Conservation (phyloP, 1,140 invertebrate species). For the Triops cancriformis region DNA sequence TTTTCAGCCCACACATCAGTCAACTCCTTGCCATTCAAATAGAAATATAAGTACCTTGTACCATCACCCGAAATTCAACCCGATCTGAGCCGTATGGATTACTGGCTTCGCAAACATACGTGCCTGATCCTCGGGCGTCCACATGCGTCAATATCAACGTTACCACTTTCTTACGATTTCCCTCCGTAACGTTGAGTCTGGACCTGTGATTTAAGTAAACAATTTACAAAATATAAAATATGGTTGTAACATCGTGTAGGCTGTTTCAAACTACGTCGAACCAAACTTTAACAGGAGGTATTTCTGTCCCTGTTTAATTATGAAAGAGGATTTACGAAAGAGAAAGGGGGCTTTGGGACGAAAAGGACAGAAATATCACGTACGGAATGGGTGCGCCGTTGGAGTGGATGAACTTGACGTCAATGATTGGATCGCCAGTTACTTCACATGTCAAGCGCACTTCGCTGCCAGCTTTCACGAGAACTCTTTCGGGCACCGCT, state of each 20-base stretch:
- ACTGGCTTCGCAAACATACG: slow-evolving; percentile 29
- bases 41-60: slow-evolving; percentile 8
- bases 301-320: slow-evolving; percentile 6
- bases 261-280: too few species aligned
- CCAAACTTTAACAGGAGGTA: too few species aligned
- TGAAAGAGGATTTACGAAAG: not conserved
- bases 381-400: not conserved
- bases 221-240: too few species aligned
- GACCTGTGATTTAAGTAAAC: not conserved
- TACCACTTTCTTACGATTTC: slow-evolving; percentile 23
- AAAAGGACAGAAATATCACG: not conserved
- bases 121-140: slow-evolving; percentile 24
- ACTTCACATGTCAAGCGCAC: slow-evolving; percentile 38
- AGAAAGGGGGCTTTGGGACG: not conserved
- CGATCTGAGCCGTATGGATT: slow-evolving; percentile 25
- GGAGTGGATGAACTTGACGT: slow-evolving; percentile 29
- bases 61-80: slow-evolving; percentile 17
- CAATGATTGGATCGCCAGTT: slow-evolving; percentile 38
- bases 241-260: slow-evolving; percentile 2
- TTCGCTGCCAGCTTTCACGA: slow-evolving; percentile 34
- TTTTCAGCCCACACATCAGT: too few species aligned
- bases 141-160: slow-evolving; percentile 25
- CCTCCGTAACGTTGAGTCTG: not conserved
- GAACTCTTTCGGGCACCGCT: not conserved
- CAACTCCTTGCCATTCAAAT: not conserved